Conservation (phyloP, 1,140 invertebrate species). For the Zaprionus gabonicus region DNA sequence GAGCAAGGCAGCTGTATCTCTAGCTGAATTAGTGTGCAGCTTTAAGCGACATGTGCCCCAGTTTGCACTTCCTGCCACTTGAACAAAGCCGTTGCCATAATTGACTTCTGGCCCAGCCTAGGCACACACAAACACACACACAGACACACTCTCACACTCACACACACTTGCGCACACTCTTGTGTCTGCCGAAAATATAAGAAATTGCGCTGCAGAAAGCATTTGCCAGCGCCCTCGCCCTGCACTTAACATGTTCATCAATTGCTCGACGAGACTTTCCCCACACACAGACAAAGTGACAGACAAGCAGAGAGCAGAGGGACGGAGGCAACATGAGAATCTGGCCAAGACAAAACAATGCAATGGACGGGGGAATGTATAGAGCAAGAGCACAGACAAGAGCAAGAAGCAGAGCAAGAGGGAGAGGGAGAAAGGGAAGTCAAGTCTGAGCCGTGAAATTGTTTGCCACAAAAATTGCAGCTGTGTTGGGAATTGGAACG, state of each 20-base stretch:
- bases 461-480: constrained; percentile 53
- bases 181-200: constrained; percentile 24
- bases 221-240: constrained; percentile 54
- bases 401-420: background rate
- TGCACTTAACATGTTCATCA: constrained; percentile 81
- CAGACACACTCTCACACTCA: constrained; percentile 28
- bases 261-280: constrained; percentile 61
- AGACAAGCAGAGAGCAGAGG: constrained; percentile 12
- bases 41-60: constrained; percentile 59
- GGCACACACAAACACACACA: constrained; percentile 47
- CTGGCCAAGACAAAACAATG: constrained; percentile 69
- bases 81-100: constrained; percentile 74
- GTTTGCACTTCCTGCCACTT: constrained; percentile 67
- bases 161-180: constrained; percentile 33
- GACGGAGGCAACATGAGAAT: constrained; percentile 46
- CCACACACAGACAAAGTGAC: constrained; percentile 71
- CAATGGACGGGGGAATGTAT: constrained; percentile 28
- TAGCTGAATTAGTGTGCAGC: constrained; percentile 30
- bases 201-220: constrained; percentile 62
- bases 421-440: constrained; percentile 13
- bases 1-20: background rate
- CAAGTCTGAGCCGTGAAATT: constrained; percentile 54
- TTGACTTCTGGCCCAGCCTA: constrained; percentile 64
- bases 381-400: background rate
- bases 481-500: constrained; percentile 42